Evolutionary conservation across 1,140 invertebrate species (phyloP).

Genomic region (Anthonomus grandis): DNA sequence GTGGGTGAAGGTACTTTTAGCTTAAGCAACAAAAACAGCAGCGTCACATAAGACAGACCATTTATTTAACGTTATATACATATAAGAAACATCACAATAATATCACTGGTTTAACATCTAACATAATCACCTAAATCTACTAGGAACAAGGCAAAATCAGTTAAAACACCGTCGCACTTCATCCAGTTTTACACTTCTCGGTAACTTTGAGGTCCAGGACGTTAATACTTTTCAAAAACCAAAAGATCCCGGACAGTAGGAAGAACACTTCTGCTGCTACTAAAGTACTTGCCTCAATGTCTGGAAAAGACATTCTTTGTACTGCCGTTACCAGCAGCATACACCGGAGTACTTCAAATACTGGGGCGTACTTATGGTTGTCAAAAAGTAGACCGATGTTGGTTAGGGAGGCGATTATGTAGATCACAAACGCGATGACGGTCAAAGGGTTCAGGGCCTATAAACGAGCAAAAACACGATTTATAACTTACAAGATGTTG

Average conservation of each 20-base stretch:
- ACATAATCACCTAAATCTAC: too few relatives aligned
- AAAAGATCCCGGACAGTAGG: constrained; percentile 48
- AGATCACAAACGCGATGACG: constrained; percentile 56
- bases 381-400: constrained; percentile 71
- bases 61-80: too few relatives aligned
- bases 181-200: too few relatives aligned
- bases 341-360: constrained; percentile 45
- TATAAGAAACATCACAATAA: too few relatives aligned
- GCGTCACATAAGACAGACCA: too few relatives aligned
- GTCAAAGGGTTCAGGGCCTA: constrained; percentile 59
- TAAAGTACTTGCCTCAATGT: constrained; percentile 29
- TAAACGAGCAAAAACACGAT: constrained; percentile 45
- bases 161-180: too few relatives aligned
- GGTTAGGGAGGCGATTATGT: constrained; percentile 64
- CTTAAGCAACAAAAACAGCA: too few relatives aligned
- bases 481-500: not conserved
- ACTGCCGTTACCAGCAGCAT: constrained; percentile 41
- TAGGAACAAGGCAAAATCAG: too few relatives aligned
- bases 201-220: too few relatives aligned
- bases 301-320: constrained; percentile 37
- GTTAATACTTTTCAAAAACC: constrained; percentile 46
- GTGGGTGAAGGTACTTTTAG: too few relatives aligned
- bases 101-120: too few relatives aligned
- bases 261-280: constrained; percentile 46
- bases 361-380: constrained; percentile 40